Evolutionary conservation across 2,888 invertebrate genomes (phyloP), one percentile per base, ranked within the genome.

Genomic region (Gisinianus flammeolus): DNA sequence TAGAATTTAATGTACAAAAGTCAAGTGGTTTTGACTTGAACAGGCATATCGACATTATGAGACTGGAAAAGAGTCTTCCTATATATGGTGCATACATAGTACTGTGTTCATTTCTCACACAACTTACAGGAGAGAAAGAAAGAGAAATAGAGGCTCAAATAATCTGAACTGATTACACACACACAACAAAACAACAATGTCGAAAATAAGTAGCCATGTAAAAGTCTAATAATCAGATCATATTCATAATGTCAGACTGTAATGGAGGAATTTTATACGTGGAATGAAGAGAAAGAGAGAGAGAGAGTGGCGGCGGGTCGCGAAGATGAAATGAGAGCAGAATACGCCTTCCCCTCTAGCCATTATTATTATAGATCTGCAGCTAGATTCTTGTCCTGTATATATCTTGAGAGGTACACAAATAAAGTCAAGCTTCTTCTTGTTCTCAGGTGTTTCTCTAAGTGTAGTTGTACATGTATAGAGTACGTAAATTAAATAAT

Each of bases 271-370:
- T n/a, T n/a, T n/a, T n/a, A n/a, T n/a, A n/a, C n/a, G n/a, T n/a
- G n/a, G n/a, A 35, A 35, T 35, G 31, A 30, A 10, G 31, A 67
- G 31, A 12, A 67, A 19, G 26, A 4, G 26, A 28, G 30, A 54
- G 71, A 28, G 54, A 72, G 58, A 73, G 71, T 24, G 52, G 31
- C 28, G 74, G 74, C 74, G 74, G 74, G 74, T 64, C 64, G 74
- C 33, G 64, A 74, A 72, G 72, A 44, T 44, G 74, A 77, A 77
- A 77, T 70, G 69, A 71, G 77, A 77, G 77, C 71, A 68, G 77
- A 71, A 64, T 35, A 77, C 77, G 77, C 77, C 77, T 71, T 71
- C 62, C 77, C 77, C 77, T 72, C 71, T 64, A 77, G 77, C 71
- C 62, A 77, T 66, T 68, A 66, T 19, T n/a, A 28, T 76, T 67